Evolutionary conservation across 2,888 invertebrate species (phyloP), one percentile per base, ranked within the genome.

Genomic region (Poecilobothrus nobilitatus): DNA sequence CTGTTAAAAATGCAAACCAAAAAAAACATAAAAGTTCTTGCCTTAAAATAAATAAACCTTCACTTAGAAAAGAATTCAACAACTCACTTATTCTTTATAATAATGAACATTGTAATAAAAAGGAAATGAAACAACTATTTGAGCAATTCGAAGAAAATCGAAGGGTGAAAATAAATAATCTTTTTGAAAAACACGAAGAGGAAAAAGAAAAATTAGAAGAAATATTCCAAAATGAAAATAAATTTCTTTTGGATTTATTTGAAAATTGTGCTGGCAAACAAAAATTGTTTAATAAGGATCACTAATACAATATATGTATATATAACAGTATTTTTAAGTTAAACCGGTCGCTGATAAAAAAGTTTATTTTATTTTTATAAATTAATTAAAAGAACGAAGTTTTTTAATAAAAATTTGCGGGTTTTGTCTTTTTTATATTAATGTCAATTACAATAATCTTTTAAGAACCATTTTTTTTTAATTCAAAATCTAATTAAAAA

Each of bases 171-270:
- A 3, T 44, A 15, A 44, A 44, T 3, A 12, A 44, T 10, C 44
- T 44, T 15, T 44, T 44, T 12, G 12, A 9, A 44, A 44, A 44
- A 12, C 44, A 44, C 10, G 12, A 15, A 44, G 15, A 44, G 3
- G 44, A 44, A 44, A 3, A 44, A 12, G 12, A 44, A 9, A 66
- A 33, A 73, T 73, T 67, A 67, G 71, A 70, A 15, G 20, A 10
- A 64, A 71, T 74, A 75, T 71, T 71, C 72, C 68, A 66, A 73
- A 70, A 68, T 75, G 77, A 76, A 71, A 74, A 77, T 74, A 75
- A 75, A 73, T 73, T 71, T 76, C 77, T 77, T 75, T 73, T 72
- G 70, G 72, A 69, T 72, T 72, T 61, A 34, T 44, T 44, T 12
- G 12, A 44, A 44, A n/a, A n/a, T n/a, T n/a, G n/a, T n/a, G n/a